Base-by-base conservation (phyloP, 1,140 invertebrate genomes). In the Sycophila sp. region DNA sequence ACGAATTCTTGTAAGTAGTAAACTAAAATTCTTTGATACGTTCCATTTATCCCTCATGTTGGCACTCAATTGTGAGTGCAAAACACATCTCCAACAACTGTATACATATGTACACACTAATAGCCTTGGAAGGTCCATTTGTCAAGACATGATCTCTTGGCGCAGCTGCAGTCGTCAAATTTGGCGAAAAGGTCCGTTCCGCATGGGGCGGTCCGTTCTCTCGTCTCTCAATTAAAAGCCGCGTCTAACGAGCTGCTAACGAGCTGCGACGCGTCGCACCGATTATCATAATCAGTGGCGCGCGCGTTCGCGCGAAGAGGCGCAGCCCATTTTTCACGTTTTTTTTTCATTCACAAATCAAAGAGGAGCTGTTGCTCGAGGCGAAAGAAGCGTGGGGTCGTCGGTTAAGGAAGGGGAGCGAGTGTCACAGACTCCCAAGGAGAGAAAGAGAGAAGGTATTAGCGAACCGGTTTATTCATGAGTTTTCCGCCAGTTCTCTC, bases 171-270 rank as follows among this genome's bases (percentile, higher is more conserved):
- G 19, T 59, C 56, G 15, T 38, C 56, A 24, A 15, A 59, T 38
- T 24, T 26, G 34, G 17, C 56, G 11, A 59, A 13, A 11, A 19
- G 36, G 51, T 55, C 24, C 28, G 28, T 55, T 55, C 34, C 26
- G 28, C 51, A 68, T 73, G 49, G 34, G 7, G n/a, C 19, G 10
- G 19, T 10, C 24, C 47, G 47, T 24, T 67, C n/a, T 71, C 67
- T 67, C 63, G 69, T 36, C 53, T 51, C 47, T 15, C 77, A 80
- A 79, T 81, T 79, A 77, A 80, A 47, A 68, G 73, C 73, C 59
- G 49, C n/a, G 66, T 76, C 59, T 80, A 80, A 81, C 78, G 75
- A 81, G 77, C 76, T 75, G 78, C 73, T 81, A 81, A 81, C 77
- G 77, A 81, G 75, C 75, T 70, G 56, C 63, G 63, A 26, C 40